Evolutionary conservation across 2,113 vertebrate genomes (phyloP).

Genomic region (Lepisosteus osseus): DNA sequence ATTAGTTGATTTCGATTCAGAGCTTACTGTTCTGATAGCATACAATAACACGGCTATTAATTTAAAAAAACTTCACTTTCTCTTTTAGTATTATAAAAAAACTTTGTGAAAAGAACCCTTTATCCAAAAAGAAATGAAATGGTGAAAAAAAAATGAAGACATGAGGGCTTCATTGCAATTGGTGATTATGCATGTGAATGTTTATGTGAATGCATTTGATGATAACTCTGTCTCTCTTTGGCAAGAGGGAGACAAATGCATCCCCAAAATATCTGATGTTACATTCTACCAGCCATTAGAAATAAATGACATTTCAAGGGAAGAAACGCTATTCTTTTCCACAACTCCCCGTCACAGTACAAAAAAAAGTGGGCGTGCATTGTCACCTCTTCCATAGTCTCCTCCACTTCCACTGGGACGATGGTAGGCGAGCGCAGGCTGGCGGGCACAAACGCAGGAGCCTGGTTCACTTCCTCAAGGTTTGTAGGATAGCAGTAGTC

Average conservation of each 20-base stretch:
- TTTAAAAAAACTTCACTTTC: not conserved
- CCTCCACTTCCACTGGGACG: slow-evolving; percentile 73
- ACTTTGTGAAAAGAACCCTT: no score
- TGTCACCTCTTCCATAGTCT: slow-evolving; percentile 86
- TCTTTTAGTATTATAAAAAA: no score
- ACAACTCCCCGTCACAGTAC: not conserved
- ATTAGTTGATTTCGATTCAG: not conserved
- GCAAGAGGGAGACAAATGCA: not conserved
- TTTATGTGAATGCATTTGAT: not conserved
- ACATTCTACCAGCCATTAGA: not conserved
- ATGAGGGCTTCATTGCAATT: not conserved
- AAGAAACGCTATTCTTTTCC: not conserved
- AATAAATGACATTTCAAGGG: not conserved
- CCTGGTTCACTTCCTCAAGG: slow-evolving; percentile 71
- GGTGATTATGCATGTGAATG: not conserved
- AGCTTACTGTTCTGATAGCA: not conserved
- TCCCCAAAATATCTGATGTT: not conserved
- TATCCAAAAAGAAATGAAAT: not conserved
- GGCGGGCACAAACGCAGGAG: slow-evolving; percentile 78
- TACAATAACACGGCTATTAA: not conserved
- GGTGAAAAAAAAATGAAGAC: slow-evolving; percentile 1
- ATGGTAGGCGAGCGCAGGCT: slow-evolving; percentile 74
- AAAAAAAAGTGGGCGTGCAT: not conserved
- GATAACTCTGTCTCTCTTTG: not conserved
- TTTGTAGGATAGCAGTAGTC: slow-evolving; percentile 54